These are phyloP conservation scores for Drosophila diplacantha DNA, from an alignment of 2,888 invertebrate species.

Conservation along the genomic window DNA sequence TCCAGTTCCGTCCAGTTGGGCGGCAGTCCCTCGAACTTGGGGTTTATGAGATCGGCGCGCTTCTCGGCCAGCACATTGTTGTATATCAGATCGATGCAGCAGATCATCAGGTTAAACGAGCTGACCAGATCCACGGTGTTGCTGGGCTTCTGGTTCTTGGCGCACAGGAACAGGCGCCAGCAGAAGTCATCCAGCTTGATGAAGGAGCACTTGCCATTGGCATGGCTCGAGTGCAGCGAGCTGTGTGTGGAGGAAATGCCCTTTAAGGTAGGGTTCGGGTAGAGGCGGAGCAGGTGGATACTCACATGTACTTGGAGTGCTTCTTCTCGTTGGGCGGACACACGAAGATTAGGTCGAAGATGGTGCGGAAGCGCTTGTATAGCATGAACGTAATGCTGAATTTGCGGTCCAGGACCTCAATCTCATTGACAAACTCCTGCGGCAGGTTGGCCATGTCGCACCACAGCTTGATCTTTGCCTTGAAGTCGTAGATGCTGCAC, in stretches of 20 bases:
- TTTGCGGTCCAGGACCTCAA: conserved; percentile 90
- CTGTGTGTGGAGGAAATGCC: not conserved
- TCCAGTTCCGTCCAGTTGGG: conserved; percentile 81
- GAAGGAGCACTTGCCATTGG: conserved; percentile 81
- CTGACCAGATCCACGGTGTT: conserved; percentile 95
- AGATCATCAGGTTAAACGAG: conserved; percentile 93
- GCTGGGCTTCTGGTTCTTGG: conserved; percentile 90
- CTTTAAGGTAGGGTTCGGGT: not conserved
- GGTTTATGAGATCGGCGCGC: conserved; percentile 91
- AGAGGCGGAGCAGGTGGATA: not conserved
- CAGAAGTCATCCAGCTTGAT: conserved; percentile 93
- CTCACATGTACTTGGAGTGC: conserved; percentile 75
- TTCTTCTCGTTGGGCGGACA: conserved; percentile 79
- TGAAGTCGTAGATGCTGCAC: conserved; percentile 92
- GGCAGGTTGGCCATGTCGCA: conserved; percentile 94
- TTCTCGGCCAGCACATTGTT: conserved; percentile 89
- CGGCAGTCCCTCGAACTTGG: conserved; percentile 88
- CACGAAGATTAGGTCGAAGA: conserved; percentile 91
- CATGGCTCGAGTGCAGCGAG: conserved; percentile 78
- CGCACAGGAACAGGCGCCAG: conserved; percentile 95
- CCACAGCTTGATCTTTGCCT: conserved; percentile 96
- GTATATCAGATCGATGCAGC: conserved; percentile 94
- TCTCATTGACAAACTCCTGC: conserved; percentile 88
- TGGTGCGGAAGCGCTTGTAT: conserved; percentile 93
- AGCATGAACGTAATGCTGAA: conserved; percentile 96